These are phyloP conservation scores for Eulemur coronatus DNA, from an alignment of 2,797 vertebrate genomes.

Conservation along the genomic window DNA sequence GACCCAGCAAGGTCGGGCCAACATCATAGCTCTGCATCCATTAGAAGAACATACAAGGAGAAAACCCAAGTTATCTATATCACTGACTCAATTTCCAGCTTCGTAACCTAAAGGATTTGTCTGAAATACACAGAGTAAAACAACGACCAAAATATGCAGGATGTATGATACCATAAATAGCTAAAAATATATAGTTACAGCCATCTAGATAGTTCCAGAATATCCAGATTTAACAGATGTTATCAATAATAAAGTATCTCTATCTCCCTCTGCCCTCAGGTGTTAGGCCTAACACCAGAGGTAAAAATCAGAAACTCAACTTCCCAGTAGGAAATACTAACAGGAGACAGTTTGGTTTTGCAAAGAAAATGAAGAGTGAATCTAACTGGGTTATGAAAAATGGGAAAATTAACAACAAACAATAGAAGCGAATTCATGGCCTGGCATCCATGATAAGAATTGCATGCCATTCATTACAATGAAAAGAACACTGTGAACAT, in stretches of 20 bases:
- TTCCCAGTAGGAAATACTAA: neutral
- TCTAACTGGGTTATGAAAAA: slow-evolving; percentile 13
- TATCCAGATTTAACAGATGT: neutral
- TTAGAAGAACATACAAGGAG: neutral
- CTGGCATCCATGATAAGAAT: slow-evolving; percentile 33
- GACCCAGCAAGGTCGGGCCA: neutral
- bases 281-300: neutral
- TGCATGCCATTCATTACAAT: slow-evolving; percentile 28
- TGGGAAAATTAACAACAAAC: slow-evolving; percentile 49
- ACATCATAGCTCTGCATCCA: neutral
- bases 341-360: neutral
- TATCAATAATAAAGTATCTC: neutral
- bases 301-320: neutral
- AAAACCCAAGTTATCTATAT: neutral
- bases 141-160: neutral
- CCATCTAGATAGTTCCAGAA: slow-evolving; percentile 15
- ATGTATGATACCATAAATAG: neutral
- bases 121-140: neutral
- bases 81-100: neutral
- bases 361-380: neutral
- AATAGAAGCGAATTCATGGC: slow-evolving; percentile 31
- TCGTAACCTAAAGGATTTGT: neutral
- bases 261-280: neutral
- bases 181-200: neutral
- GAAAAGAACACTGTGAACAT: slow-evolving; percentile 43